Conservation (phyloP, 1,140 invertebrate genomes). For the Caenorhabditis elegans region DNA sequence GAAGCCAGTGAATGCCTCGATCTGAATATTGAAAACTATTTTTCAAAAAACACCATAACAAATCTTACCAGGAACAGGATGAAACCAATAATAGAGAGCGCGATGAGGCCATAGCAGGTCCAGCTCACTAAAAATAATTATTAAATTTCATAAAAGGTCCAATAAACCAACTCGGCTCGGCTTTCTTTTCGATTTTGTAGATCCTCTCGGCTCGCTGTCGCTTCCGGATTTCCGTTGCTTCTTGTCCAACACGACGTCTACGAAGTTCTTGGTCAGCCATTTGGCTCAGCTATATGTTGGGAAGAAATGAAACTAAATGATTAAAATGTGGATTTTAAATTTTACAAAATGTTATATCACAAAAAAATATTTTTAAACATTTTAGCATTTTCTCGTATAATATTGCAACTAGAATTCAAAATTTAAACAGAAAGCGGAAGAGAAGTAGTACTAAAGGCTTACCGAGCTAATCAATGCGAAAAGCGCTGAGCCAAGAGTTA, state of each 20-base stretch:
- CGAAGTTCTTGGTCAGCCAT: conserved; percentile 24
- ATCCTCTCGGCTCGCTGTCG: not conserved
- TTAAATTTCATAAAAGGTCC: too few species aligned
- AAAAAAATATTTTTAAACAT: too few species aligned
- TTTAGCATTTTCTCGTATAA: too few species aligned
- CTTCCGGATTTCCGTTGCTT: conserved; percentile 12
- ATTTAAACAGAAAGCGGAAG: too few species aligned
- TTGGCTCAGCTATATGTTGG: not conserved
- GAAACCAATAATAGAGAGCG: not conserved
- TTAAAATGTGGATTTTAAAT: not conserved
- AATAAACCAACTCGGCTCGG: not conserved
- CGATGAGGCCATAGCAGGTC: not conserved
- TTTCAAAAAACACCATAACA: not conserved
- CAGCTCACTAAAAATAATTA: not conserved
- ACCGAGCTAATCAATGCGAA: not conserved
- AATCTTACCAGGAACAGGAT: not conserved
- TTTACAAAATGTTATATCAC: too few species aligned
- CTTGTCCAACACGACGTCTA: conserved; percentile 4
- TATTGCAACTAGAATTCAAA: too few species aligned
- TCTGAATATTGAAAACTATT: not conserved
- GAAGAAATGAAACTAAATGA: not conserved
- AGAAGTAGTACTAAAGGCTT: too few species aligned
- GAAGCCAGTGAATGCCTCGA: not conserved
- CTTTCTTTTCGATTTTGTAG: not conserved
- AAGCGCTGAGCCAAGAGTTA: not conserved